Evolutionary conservation across 1,140 invertebrate species (phyloP).

Genomic region (Drosophila watanabei): DNA sequence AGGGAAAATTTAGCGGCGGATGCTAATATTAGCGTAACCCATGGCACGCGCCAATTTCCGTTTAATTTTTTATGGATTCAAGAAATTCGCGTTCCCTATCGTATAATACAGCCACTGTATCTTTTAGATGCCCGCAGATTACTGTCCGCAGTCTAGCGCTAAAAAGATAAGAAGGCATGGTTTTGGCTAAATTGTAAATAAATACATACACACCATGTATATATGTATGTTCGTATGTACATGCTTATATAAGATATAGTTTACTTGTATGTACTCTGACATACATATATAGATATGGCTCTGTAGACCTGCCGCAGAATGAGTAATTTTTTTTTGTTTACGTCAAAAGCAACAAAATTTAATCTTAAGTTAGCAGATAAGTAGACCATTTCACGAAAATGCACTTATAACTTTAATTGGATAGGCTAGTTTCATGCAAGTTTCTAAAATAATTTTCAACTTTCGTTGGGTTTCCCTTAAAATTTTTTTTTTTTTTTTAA

Average conservation of each 20-base stretch:
- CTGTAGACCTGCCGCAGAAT: conserved; percentile 51
- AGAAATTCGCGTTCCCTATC: conserved; percentile 39
- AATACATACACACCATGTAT: conserved; percentile 18
- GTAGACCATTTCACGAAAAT: conserved; percentile 29
- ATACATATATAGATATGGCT: conserved; percentile 29
- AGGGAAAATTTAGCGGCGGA: conserved; percentile 5
- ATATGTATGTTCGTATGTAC: not conserved
- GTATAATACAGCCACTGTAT: conserved; percentile 69
- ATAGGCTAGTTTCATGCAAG: not conserved
- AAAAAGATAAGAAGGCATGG: conserved; percentile 69
- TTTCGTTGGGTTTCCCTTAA: not conserved
- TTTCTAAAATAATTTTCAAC: not conserved
- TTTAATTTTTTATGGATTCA: conserved; percentile 24
- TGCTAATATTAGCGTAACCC: conserved; percentile 10
- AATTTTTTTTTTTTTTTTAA: not conserved
- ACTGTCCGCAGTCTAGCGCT: conserved; percentile 75
- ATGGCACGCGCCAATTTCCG: conserved; percentile 43
- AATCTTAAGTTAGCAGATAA: conserved; percentile 48
- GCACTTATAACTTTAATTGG: not conserved
- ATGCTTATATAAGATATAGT: conserved; percentile 20
- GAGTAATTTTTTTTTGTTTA: conserved; percentile 57
- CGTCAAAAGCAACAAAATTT: conserved; percentile 42
- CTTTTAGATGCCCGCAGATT: conserved; percentile 76
- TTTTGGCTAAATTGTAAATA: conserved; percentile 66
- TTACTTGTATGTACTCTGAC: conserved; percentile 10